These are phyloP conservation scores for Drosophila persimilis DNA, from an alignment of 1,140 invertebrate genomes.

Conservation along the genomic window DNA sequence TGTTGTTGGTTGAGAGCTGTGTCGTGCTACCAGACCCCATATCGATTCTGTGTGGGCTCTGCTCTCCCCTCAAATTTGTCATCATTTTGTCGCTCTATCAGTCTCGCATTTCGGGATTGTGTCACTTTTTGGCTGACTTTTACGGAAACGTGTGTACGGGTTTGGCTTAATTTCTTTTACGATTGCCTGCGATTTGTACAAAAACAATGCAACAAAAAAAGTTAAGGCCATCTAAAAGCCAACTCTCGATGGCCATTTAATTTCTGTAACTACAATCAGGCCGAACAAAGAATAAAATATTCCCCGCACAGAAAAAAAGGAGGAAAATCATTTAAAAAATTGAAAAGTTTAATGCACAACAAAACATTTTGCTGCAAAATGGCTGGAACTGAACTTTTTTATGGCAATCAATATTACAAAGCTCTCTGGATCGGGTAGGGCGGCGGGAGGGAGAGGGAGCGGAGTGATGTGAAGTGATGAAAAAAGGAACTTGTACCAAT, in stretches of 20 bases:
- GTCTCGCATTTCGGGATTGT: constrained; percentile 2
- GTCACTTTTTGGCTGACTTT: constrained; percentile 2
- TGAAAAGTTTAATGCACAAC: constrained; percentile 49
- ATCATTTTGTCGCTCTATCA: constrained; percentile 50
- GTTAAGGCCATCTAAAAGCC: constrained; percentile 14
- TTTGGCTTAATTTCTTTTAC: constrained; percentile 15
- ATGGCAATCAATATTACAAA: constrained; percentile 47
- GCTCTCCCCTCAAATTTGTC: constrained; percentile 58
- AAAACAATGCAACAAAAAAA: not conserved
- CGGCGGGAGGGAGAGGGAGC: not conserved
- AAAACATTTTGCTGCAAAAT: constrained; percentile 35
- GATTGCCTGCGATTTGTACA: not conserved
- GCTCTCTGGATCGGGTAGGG: not conserved
- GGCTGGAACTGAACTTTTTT: constrained; percentile 35
- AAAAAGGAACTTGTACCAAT: constrained; percentile 65
- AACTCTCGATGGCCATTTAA: constrained; percentile 17
- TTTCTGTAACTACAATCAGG: constrained; percentile 14
- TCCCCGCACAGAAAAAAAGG: not conserved
- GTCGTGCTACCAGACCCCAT: not conserved
- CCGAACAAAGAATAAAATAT: constrained; percentile 4
- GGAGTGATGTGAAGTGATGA: not conserved
- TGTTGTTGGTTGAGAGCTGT: constrained; percentile 11
- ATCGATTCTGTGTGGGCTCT: constrained; percentile 12
- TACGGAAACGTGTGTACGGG: not conserved
- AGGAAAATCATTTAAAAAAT: constrained; percentile 42